These are phyloP conservation scores for Muscidifurax raptorellus DNA, from an alignment of 1,140 invertebrate genomes.

Conservation along the genomic window DNA sequence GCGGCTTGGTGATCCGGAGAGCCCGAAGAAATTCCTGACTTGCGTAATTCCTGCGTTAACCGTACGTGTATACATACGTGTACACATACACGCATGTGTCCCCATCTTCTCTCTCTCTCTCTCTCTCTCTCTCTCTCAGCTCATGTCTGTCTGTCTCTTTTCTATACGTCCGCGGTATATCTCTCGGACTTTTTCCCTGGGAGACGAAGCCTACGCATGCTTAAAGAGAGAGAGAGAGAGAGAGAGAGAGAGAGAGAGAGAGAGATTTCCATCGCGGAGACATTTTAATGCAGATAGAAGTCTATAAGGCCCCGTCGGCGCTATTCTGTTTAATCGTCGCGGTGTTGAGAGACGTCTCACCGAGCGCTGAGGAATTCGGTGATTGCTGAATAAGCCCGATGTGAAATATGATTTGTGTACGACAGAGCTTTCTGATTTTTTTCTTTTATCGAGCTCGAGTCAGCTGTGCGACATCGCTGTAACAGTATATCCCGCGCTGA, in stretches of 20 bases:
- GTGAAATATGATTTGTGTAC: not conserved
- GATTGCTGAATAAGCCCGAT: not conserved
- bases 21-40: conserved; percentile 71
- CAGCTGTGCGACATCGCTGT: not conserved
- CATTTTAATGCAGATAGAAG: not conserved
- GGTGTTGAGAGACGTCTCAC: not conserved
- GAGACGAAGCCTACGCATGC: too few species aligned
- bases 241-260: not conserved
- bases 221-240: not conserved
- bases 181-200: not conserved
- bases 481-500: not conserved
- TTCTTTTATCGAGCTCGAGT: not conserved
- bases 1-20: conserved; percentile 48
- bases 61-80: conserved; percentile 14
- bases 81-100: not conserved
- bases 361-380: not conserved
- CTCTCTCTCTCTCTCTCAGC: too few species aligned
- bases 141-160: conserved; percentile 8
- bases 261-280: conserved; percentile 5
- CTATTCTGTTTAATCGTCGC: not conserved
- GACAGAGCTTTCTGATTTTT: too few species aligned
- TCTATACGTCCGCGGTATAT: not conserved
- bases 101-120: not conserved
- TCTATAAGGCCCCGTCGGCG: not conserved
- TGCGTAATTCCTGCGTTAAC: conserved; percentile 68